Evolutionary conservation across 2,888 invertebrate species (phyloP), one percentile per base, ranked within the genome.

Genomic region (Corythucha ciliata): DNA sequence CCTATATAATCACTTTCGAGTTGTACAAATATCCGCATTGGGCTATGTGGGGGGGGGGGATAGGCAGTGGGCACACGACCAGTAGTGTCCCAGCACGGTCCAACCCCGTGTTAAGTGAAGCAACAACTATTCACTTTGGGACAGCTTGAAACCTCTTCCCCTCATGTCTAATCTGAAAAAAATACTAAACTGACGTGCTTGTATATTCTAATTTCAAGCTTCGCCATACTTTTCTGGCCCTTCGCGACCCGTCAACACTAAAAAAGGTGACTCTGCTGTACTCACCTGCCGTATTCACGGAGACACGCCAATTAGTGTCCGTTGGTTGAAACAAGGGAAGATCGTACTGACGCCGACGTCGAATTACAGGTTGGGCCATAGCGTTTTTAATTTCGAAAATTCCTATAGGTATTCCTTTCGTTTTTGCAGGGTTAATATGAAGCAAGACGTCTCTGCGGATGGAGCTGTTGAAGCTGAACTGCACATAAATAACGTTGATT

Each of bases 281-380:
- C 68, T 86, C 61, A 79, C 80, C 62, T 86, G 85, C 66, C 78
- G 81, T 64, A 83, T 85, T 3, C 79, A 80, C 62, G 86, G 85
- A 4, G 85, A 86, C 68, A 81, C 81, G 64, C 85, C 85, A 46
- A 78, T 86, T 62, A 83, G 78, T 61, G 79, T 85, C 47, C 74
- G 78, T 50, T 86, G 86, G 86, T 73, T 81, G 63, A 74, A 77
- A 61, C 78, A 79, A 55, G 80, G 80, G 58, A 81, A 80, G 67
- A 74, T 74, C 50, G 80, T 80, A 62, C 67, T 81, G 54, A 80
- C 79, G 67, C 79, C 81, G 25, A 78, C 80, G 34, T 80, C 79
- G 54, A 81, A 82, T 69, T 81, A 81, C 69, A 74, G 80, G 73
- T 77, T 66, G 65, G 32, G 21, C n/a, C n/a, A n/a, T n/a, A n/a